These are phyloP conservation scores for Capricornis sumatraensis DNA, from an alignment of 2,113 vertebrate genomes.

Conservation along the genomic window DNA sequence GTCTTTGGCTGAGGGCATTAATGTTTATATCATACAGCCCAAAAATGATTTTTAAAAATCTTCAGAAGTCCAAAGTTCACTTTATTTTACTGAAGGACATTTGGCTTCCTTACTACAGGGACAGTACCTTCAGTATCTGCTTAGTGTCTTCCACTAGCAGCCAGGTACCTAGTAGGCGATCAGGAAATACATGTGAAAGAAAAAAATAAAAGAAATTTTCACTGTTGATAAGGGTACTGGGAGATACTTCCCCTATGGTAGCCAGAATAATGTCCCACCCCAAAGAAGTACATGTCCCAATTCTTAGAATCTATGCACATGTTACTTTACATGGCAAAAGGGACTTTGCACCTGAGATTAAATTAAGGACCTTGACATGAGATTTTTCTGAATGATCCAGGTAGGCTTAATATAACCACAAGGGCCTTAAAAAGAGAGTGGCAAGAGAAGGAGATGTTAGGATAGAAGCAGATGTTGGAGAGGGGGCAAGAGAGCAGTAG, in stretches of 20 bases:
- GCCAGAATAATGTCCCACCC: neutral
- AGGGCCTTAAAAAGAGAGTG: neutral
- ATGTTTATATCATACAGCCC: neutral
- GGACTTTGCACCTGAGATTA: neutral
- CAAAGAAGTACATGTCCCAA: neutral
- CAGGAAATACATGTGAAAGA: neutral
- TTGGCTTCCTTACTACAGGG: neutral
- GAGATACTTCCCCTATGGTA: neutral
- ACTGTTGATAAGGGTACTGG: neutral
- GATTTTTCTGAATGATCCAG: neutral
- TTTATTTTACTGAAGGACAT: neutral
- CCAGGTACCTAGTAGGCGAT: neutral
- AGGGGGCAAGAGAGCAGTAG: neutral
- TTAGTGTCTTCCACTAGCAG: neutral
- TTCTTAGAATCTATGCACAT: neutral
- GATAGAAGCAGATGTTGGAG: neutral
- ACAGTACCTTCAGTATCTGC: neutral
- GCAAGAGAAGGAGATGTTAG: neutral
- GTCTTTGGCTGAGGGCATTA: neutral
- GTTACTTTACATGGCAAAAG: neutral
- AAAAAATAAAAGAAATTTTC: neutral
- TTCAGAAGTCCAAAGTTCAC: slow-evolving; percentile 3
- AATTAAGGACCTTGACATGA: neutral
- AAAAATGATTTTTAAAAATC: neutral
- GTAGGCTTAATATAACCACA: neutral